phyloP scores from a whole-genome alignment of 2,113 vertebrate species.

The Clinocottus analis region DNA sequence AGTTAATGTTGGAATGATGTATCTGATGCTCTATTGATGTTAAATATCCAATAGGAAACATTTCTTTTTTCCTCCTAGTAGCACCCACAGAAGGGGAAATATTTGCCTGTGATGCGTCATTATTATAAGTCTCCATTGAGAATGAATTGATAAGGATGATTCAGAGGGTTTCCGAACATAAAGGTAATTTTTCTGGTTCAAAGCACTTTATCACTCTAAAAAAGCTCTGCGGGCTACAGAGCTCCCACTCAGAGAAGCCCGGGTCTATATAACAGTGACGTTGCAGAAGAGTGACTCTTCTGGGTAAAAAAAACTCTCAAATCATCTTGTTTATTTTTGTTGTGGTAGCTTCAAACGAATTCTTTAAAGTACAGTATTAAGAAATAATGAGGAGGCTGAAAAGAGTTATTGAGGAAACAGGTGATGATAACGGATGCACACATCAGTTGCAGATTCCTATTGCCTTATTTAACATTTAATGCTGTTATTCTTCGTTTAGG shows the following conservation, averaged over 20 bases:
- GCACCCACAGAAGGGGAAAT: not conserved
- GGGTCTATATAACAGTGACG: not conserved
- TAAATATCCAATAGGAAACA: not conserved
- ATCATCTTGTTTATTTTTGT: no score
- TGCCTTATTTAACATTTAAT: not conserved
- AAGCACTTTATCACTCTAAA: not conserved
- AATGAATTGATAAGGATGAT: slow-evolving; percentile 23
- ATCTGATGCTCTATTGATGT: not conserved
- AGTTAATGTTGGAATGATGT: not conserved
- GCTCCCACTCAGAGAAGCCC: not conserved
- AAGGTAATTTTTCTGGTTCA: slow-evolving; percentile 14
- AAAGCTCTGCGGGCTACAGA: not conserved
- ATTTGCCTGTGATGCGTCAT: slow-evolving; percentile 13
- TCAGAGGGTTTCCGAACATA: slow-evolving; percentile 14
- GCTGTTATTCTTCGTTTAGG: not conserved
- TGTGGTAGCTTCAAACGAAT: not conserved
- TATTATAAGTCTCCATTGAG: slow-evolving; percentile 9
- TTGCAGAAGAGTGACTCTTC: not conserved
- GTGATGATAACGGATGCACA: not conserved
- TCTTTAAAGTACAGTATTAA: not conserved
- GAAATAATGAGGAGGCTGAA: not conserved
- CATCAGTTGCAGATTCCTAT: not conserved
- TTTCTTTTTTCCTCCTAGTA: not conserved
- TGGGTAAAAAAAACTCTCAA: not conserved
- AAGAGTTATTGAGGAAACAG: not conserved